A percentile compares a stretch with the other conserved stretches of the same genome.
phyloP scores from a whole-genome alignment of 2,888 invertebrate genomes.

The Hirtodrosophila trivittata region DNA sequence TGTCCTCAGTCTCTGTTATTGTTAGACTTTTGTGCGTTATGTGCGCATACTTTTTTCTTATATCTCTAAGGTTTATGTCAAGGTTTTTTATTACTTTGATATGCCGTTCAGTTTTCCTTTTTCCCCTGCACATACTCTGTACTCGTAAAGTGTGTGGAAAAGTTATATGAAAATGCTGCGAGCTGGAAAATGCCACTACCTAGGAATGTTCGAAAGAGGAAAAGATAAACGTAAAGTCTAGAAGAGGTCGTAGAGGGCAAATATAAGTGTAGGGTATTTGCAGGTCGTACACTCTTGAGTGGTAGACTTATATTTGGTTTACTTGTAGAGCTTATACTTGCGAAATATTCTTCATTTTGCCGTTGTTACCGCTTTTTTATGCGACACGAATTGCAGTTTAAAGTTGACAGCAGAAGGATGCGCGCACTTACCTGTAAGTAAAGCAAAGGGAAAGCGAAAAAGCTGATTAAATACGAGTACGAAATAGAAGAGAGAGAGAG shows the following conservation, averaged over 20 bases:
- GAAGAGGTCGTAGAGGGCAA: too few species aligned
- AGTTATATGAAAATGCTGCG: too few species aligned
- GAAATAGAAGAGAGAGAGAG: background rate
- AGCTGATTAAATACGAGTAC: constrained; percentile 67
- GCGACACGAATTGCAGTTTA: constrained; percentile 64
- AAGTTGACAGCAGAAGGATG: constrained; percentile 63
- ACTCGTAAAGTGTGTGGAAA: too few species aligned
- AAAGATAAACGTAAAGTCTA: too few species aligned
- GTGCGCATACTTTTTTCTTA: constrained; percentile 62
- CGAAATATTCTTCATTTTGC: constrained; percentile 17
- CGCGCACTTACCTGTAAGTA: constrained; percentile 72
- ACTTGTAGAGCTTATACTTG: constrained; percentile 50
- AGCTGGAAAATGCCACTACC: too few species aligned
- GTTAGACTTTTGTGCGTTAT: constrained; percentile 67
- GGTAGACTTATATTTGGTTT: constrained; percentile 16
- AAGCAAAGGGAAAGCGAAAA: constrained; percentile 50
- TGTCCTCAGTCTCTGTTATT: constrained; percentile 47
- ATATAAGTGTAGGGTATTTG: background rate
- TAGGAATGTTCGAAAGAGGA: too few species aligned
- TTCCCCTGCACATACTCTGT: constrained; percentile 4
- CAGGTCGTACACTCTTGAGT: background rate
- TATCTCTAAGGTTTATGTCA: constrained; percentile 77
- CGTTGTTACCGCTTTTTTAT: constrained; percentile 15
- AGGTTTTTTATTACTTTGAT: constrained; percentile 66
- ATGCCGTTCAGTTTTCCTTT: constrained; percentile 37